A percentile compares a stretch with the other conserved stretches of the same genome.
Evolutionary conservation across 2,113 vertebrate species (phyloP).

Genomic region (Pelvicachromis taeniatus): DNA sequence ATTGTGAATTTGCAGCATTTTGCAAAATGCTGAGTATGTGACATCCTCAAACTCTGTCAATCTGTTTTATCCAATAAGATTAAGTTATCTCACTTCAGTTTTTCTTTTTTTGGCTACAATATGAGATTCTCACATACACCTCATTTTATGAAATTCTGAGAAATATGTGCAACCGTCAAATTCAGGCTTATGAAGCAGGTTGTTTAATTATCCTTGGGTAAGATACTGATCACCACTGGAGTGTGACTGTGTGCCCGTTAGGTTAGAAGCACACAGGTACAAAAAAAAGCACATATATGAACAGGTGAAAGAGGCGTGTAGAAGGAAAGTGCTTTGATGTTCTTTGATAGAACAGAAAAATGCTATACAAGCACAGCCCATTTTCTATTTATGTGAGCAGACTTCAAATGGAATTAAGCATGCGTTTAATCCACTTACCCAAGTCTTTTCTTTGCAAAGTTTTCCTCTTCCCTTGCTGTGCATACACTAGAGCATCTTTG

Average conservation of each 20-base stretch:
- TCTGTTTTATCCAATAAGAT: neutral
- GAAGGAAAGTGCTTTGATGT: neutral
- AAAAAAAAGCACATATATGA: neutral
- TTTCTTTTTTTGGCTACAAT: neutral
- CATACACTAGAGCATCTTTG: slow-evolving; percentile 89
- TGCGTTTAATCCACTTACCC: slow-evolving; percentile 65
- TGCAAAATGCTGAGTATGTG: neutral
- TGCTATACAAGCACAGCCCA: neutral
- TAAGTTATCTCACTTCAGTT: neutral
- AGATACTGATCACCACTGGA: neutral
- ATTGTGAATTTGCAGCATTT: neutral
- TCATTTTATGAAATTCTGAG: neutral
- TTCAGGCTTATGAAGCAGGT: neutral
- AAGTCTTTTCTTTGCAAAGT: slow-evolving; percentile 95
- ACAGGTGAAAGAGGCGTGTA: neutral
- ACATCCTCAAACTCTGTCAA: neutral
- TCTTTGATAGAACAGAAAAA: neutral
- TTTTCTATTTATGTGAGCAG: neutral
- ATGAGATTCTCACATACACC: neutral
- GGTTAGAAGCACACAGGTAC: neutral
- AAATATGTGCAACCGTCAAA: neutral
- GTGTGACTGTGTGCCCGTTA: neutral
- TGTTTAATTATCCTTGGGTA: neutral
- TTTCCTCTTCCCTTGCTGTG: slow-evolving; percentile 94
- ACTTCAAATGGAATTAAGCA: neutral